Base-by-base conservation (phyloP, 2,113 vertebrate species). In the Martes martes region DNA sequence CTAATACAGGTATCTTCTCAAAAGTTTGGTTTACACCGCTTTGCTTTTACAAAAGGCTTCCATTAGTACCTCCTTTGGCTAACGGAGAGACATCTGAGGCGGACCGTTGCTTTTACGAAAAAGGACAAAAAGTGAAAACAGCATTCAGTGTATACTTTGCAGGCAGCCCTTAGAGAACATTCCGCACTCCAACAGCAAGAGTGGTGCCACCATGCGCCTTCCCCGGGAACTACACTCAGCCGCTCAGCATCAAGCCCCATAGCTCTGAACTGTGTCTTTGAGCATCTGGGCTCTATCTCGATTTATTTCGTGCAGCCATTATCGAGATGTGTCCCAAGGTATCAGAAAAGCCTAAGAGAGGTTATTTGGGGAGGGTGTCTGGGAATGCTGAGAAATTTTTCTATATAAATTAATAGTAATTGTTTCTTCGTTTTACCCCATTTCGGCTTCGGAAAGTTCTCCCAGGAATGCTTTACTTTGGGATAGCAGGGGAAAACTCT, bases 101-200 rank as follows among this genome's bases (percentile, higher is more conserved):
- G 36, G 36, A 42, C 36, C 42, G 19, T 42, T 42, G 39, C 71
- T 74, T 42, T 42, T 74, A 74, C 5, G 21, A 74, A 42, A 74
- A 74, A 74, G 42, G 71, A 42, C 11, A 42, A 42, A 74, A 74
- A 42, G 71, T 11, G 71, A 42, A 73, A 74, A 42, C n/a, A 42
- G 71, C n/a, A 2, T 74, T 13, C 71, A 26, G 36, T 13, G 36
- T 74, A 13, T 42, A 23, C 23, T 42, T 26, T 14, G 21, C 36
- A 74, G 36, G 36, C 21, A 74, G 71, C 36, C 36, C 36, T 39
- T 24, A 14, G 10, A 14, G 36, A 21, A 23, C 36, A 42, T 39
- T 3, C 11, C 1, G 2, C 21, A 1, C 21, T 6, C 36, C 21
- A 4, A 11, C 21, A 7, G 36, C 71, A 42, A 6, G 71, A 39